Evolutionary conservation across 2,888 invertebrate species (phyloP), one percentile per base, ranked within the genome.

Genomic region (Saturnia pavonia): DNA sequence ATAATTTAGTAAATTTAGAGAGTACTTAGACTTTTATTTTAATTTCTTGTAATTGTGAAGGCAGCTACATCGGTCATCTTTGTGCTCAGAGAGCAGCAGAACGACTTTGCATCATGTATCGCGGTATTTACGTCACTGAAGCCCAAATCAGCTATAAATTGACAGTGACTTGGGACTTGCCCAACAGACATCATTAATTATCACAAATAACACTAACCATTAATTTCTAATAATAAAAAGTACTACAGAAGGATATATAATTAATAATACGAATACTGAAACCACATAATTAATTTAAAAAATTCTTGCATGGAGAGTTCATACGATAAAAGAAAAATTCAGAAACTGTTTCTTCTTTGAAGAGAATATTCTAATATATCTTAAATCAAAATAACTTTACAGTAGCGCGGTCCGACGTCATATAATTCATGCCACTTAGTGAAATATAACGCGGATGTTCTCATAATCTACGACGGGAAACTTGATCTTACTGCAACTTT

Each of bases 401-500:
- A 81, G 82, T 85, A 84, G 77, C 76, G 84, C 86, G 86, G 85
- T 82, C 85, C 86, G 81, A 84, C 84, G 78, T 84, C 81, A 82
- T 89, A 90, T 91, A 90, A 91, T 85, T 91, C 91, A 91, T 88
- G 88, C 84, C 86, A 81, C 87, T 84, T 85, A 84, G 88, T 90
- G 89, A 91, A 90, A 91, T 91, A 91, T 91, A 90, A 91, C 88
- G 90, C 91, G 91, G 90, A 90, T 89, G 86, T 90, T 86, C 89
- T 87, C 88, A 86, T 91, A 91, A 91, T 89, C 89, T 91, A 92
- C 90, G 88, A 88, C 87, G 88, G 85, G 90, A 87, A 88, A 91
- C 89, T 89, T 91, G 90, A 91, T 91, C 89, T 88, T 80, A 82
- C 78, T 81, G 81, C 85, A 84, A 88, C 85, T 91, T 91, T 90